These are phyloP conservation scores for Corvus hawaiiensis DNA, from an alignment of 2,113 vertebrate genomes.

Conservation along the genomic window DNA sequence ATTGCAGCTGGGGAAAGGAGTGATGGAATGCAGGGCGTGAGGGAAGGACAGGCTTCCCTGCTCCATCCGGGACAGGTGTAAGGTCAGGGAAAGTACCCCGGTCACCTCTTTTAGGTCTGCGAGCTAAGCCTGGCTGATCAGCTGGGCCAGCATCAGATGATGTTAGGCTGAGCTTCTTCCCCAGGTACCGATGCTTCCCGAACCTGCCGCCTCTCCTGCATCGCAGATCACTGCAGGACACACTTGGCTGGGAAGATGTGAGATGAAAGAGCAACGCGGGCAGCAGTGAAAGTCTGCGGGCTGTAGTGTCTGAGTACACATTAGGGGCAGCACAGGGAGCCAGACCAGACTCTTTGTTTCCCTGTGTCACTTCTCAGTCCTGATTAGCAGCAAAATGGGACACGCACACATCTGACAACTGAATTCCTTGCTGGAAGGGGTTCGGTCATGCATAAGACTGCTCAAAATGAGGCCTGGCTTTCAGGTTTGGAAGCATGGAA, in stretches of 20 bases:
- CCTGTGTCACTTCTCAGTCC: background rate
- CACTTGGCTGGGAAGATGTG: background rate
- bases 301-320: background rate
- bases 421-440: slow-evolving; percentile 35
- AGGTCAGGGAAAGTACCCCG: background rate
- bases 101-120: background rate
- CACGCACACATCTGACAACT: background rate
- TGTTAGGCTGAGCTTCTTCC: background rate
- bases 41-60: background rate
- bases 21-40: background rate
- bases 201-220: background rate
- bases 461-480: slow-evolving; percentile 35
- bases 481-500: slow-evolving; percentile 10
- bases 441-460: slow-evolving; percentile 36
- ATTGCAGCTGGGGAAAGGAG: background rate
- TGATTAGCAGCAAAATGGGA: slow-evolving; percentile 26
- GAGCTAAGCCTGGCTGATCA: background rate
- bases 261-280: fast-evolving
- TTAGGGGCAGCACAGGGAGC: background rate
- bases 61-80: background rate
- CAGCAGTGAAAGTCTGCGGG: background rate
- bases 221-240: fast-evolving
- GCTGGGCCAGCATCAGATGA: background rate
- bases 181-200: fast-evolving
- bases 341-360: background rate